Conservation (phyloP, 2,888 invertebrate genomes). For the Hipparchia sbordonii region DNA sequence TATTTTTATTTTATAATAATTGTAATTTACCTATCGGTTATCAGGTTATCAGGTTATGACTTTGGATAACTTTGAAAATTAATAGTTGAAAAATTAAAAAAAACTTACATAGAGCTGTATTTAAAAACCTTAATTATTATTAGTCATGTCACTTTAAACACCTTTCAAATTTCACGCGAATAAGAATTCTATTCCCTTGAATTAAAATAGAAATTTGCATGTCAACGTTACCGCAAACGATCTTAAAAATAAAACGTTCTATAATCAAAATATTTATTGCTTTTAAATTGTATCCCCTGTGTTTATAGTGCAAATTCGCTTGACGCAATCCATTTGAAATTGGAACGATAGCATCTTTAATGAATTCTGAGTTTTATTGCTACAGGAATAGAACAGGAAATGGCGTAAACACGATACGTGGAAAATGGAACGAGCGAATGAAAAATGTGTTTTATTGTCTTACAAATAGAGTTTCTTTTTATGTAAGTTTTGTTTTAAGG, state of each 20-base stretch:
- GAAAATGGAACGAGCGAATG: conserved; percentile 47
- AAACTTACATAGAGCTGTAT: not conserved
- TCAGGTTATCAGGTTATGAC: too few relatives aligned
- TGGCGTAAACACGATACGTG: conserved; percentile 64
- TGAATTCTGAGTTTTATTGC: conserved; percentile 72
- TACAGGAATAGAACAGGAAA: conserved; percentile 75
- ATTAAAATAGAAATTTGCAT: conserved; percentile 29
- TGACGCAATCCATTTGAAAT: conserved; percentile 41
- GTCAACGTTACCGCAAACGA: conserved; percentile 15
- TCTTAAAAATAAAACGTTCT: conserved; percentile 24
- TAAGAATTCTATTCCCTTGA: conserved; percentile 1
- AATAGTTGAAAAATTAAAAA: not conserved
- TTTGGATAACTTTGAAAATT: not conserved
- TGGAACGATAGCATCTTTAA: conserved; percentile 54
- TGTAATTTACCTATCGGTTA: too few relatives aligned
- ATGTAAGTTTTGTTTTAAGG: conserved; percentile 45
- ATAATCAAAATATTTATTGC: conserved; percentile 27
- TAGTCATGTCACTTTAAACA: not conserved
- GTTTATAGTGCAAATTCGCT: conserved; percentile 37
- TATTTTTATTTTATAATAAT: not conserved
- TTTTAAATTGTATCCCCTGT: conserved; percentile 38
- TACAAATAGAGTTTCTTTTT: conserved; percentile 50
- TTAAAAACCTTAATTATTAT: not conserved
- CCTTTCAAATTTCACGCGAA: conserved; percentile 7
- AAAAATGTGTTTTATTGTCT: conserved; percentile 43